These are phyloP conservation scores for Polymixis lichenea DNA, from an alignment of 2,888 invertebrate species.

Conservation along the genomic window DNA sequence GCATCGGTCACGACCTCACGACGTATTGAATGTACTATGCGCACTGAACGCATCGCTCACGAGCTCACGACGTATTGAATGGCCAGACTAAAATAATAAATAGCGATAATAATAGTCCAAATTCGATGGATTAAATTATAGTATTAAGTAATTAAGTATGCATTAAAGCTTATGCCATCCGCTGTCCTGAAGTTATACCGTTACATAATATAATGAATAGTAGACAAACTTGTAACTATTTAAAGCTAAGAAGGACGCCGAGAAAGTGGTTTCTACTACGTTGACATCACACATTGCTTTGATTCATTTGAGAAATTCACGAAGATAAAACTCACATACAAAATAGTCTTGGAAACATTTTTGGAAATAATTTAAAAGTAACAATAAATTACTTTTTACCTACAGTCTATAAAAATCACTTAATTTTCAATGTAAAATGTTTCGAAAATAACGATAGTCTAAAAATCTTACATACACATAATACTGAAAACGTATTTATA, in stretches of 20 bases:
- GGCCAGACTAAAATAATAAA: constrained; percentile 38
- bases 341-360: constrained; percentile 84
- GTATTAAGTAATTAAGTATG: constrained; percentile 63
- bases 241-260: constrained; percentile 89
- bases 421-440: constrained; percentile 83
- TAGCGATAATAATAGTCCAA: constrained; percentile 49
- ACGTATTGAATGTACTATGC: constrained; percentile 23
- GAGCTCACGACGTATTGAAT: constrained; percentile 10
- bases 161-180: constrained; percentile 64
- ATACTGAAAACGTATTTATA: constrained; percentile 88
- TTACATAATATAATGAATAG: constrained; percentile 62
- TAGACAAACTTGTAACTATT: constrained; percentile 78
- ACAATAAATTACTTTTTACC: constrained; percentile 88
- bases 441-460: constrained; percentile 85
- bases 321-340: constrained; percentile 76
- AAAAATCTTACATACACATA: constrained; percentile 87
- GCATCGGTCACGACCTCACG: constrained; percentile 30
- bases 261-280: constrained; percentile 77
- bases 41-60: constrained; percentile 23
- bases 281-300: constrained; percentile 78
- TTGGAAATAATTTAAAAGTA: constrained; percentile 88
- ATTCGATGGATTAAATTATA: constrained; percentile 55
- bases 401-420: constrained; percentile 88
- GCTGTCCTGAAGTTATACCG: constrained; percentile 54
- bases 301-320: constrained; percentile 71